phyloP scores from a whole-genome alignment of 2,113 vertebrate genomes.

The Alligator sinensis region DNA sequence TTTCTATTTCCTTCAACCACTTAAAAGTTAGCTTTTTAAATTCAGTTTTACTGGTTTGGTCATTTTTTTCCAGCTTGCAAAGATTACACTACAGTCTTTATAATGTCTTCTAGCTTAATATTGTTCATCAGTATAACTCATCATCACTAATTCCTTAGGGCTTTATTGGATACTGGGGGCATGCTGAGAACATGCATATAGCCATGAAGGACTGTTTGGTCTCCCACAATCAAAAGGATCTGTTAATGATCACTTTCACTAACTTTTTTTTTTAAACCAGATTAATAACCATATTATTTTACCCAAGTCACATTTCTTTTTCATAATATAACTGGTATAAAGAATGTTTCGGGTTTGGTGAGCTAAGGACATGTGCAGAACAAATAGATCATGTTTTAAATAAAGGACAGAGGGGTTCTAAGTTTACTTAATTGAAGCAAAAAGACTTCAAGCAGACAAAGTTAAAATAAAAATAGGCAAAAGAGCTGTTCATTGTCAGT shows the following conservation, averaged over 20 bases:
- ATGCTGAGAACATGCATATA: not conserved
- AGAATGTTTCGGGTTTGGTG: not conserved
- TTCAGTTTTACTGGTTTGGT: not conserved
- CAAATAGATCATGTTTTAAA: not conserved
- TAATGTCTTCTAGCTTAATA: not conserved
- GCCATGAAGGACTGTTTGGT: not conserved
- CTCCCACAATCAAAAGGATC: not conserved
- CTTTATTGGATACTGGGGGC: not conserved
- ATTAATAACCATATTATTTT: not conserved
- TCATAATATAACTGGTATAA: not conserved
- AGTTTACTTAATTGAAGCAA: not conserved
- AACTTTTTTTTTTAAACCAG: not conserved
- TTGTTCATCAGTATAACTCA: not conserved
- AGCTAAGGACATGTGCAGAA: not conserved
- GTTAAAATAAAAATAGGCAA: fast-evolving
- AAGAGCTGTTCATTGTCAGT: not conserved
- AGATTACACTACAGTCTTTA: too few relatives aligned
- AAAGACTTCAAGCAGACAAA: not conserved
- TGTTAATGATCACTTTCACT: not conserved
- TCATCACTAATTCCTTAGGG: not conserved
- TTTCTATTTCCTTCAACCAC: not conserved
- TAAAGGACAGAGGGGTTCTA: not conserved
- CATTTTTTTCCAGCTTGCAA: not conserved
- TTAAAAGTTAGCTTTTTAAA: not conserved
- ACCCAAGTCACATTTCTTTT: not conserved